Base-by-base conservation (phyloP, 2,797 vertebrate genomes). In the Schizothorax lantsangensis region DNA sequence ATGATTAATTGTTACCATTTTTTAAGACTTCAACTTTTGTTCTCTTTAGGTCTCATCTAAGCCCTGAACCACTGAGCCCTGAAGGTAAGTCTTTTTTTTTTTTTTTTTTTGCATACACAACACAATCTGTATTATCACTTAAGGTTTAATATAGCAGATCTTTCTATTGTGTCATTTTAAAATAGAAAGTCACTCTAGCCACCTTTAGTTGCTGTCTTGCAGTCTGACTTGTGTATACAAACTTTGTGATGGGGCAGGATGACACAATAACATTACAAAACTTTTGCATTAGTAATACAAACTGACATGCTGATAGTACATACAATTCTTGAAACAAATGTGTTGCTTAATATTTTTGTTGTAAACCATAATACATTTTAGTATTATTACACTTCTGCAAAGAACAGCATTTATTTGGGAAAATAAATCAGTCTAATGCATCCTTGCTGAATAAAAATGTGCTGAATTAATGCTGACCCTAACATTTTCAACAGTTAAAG, bases 41-140 rank as follows among this genome's bases (percentile, higher is more conserved):
- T 82, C 40, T 74, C 17, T 75, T n/a, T 75, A 91, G 90, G 73
- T 89, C 47, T 83, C 84, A 66, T 57, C 66, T 47, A 47, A 80
- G 77, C 45, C 62, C 87, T 52, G 85, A 89, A 83, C 54, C 73
- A 38, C 77, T 33, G 45, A 69, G 85, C 14, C 57, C 77, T 47
- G 87, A 86, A 83, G 88, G 90, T 89, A 84, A 88, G 84, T 86
- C 26, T 59, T 80, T 40, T 26, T 38, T 52, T 45, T 12, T 47
- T 64, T 64, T 79, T 68, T 74, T 38, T 26, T 40, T 54, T 45
- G 47, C 21, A 15, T 64, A n/a, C 12, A 30, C n/a, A n/a, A 11
- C 43, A 83, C 23, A n/a, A 38, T 19, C 0, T 5, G 19, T 59
- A 36, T 78, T 36, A 12, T 78, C 40, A 21, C 26, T 19, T 30